phyloP scores from a whole-genome alignment of 2,113 vertebrate species.

The Hippoglossus stenolepis region DNA sequence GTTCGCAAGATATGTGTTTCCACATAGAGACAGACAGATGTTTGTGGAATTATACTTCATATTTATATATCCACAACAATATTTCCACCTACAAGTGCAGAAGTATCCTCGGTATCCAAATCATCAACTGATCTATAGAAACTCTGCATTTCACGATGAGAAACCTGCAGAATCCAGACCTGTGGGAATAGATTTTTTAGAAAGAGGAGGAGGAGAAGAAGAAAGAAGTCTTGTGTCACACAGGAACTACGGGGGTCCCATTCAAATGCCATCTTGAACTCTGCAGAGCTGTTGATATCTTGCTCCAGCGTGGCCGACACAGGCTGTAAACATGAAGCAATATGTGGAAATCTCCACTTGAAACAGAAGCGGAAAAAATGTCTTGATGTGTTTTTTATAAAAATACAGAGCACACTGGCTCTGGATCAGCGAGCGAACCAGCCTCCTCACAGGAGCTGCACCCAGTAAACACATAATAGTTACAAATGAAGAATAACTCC shows the following conservation, averaged over 20 bases:
- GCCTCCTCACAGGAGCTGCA: background rate
- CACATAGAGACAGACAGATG: too few species aligned
- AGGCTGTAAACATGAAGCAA: conserved; percentile 36
- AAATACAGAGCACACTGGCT: background rate
- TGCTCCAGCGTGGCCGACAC: background rate
- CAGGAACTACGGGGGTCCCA: conserved; percentile 37
- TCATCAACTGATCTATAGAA: conserved; percentile 2
- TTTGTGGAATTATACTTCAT: background rate
- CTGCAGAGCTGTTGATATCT: conserved; percentile 21
- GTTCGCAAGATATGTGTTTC: too few species aligned
- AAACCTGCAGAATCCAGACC: conserved; percentile 14
- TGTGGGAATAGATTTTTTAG: conserved; percentile 11
- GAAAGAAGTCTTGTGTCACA: background rate
- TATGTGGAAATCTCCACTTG: conserved; percentile 35
- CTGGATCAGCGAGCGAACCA: background rate
- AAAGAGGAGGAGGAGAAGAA: background rate
- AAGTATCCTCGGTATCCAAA: background rate
- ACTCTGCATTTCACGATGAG: background rate
- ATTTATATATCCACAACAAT: background rate
- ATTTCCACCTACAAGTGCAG: background rate
- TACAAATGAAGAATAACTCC: background rate
- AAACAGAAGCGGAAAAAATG: background rate
- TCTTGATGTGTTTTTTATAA: conserved; percentile 13
- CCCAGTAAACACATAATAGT: background rate
- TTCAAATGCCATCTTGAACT: conserved; percentile 31